A percentile compares a stretch with the other conserved stretches of the same genome.
Conservation (phyloP, 2,888 invertebrate species). For the Ypsolopha scabrella region DNA sequence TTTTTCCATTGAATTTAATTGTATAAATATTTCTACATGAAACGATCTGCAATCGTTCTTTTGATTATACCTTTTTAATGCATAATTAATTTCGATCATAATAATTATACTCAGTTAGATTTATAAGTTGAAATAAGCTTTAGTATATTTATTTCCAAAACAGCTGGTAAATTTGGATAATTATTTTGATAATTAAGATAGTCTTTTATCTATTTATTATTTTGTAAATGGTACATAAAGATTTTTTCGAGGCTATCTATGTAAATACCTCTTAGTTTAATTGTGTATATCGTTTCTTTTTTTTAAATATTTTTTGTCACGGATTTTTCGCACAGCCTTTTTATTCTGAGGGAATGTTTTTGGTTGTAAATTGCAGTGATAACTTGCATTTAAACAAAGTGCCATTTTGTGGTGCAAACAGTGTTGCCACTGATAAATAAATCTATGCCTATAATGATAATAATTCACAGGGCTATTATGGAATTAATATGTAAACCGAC, state of each 20-base stretch:
- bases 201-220: constrained; percentile 21
- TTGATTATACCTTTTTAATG: constrained; percentile 29
- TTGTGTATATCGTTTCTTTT: constrained; percentile 19
- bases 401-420: constrained; percentile 42
- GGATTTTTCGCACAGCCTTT: constrained; percentile 8
- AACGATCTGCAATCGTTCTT: constrained; percentile 22
- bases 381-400: constrained; percentile 56
- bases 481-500: no score
- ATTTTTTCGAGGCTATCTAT: constrained; percentile 50
- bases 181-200: constrained; percentile 32
- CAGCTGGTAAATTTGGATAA: constrained; percentile 10
- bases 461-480: constrained; percentile 1
- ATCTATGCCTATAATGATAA: constrained; percentile 8
- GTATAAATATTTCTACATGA: constrained; percentile 11
- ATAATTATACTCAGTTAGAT: constrained; percentile 62
- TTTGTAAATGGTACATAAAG: constrained; percentile 23
- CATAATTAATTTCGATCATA: constrained; percentile 55
- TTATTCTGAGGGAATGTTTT: constrained; percentile 19
- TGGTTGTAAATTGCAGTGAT: constrained; percentile 32
- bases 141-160: constrained; percentile 51
- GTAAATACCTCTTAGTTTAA: constrained; percentile 49
- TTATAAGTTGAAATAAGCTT: constrained; percentile 42
- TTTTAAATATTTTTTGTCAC: constrained; percentile 15
- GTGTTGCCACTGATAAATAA: constrained; percentile 26
- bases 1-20: not conserved